Percentiles rank a stretch among this genome's conserved stretches.
phyloP scores from a whole-genome alignment of 2,113 vertebrate genomes.

The Mirounga angustirostris region DNA sequence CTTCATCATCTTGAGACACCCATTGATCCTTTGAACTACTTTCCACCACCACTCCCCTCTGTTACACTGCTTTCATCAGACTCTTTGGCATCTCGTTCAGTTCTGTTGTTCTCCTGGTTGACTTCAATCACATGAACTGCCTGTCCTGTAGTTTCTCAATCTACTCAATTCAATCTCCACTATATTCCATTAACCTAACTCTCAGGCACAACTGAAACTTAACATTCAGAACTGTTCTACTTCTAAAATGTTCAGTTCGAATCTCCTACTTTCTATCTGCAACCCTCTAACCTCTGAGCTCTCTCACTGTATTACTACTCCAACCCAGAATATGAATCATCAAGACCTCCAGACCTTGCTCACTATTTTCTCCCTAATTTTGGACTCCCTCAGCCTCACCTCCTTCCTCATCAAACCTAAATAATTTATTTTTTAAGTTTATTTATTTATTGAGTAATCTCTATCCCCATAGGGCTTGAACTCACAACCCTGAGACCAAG shows the following conservation, averaged over 20 bases:
- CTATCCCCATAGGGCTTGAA: not conserved
- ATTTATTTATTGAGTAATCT: not conserved
- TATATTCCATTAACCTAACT: not conserved
- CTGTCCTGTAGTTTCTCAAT: not conserved
- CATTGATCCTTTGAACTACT: not conserved
- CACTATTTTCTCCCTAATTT: not conserved
- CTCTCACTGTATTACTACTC: not conserved
- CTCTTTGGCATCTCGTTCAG: not conserved
- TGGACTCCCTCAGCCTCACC: not conserved
- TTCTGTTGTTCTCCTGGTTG: not conserved
- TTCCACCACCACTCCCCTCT: not conserved
- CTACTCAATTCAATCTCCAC: not conserved
- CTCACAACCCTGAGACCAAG: not conserved
- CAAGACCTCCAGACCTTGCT: not conserved
- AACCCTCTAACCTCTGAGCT: not conserved
- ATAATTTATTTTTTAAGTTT: not conserved
- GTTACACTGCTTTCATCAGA: not conserved
- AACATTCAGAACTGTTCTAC: not conserved
- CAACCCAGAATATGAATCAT: not conserved
- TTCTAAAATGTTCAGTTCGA: not conserved
- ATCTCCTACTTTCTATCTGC: not conserved
- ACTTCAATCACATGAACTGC: not conserved
- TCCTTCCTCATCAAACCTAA: not conserved
- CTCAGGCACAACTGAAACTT: not conserved
- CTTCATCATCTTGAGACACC: not conserved